These are phyloP conservation scores for Apomyelois bistriatella DNA, from an alignment of 2,888 invertebrate genomes.

Conservation along the genomic window DNA sequence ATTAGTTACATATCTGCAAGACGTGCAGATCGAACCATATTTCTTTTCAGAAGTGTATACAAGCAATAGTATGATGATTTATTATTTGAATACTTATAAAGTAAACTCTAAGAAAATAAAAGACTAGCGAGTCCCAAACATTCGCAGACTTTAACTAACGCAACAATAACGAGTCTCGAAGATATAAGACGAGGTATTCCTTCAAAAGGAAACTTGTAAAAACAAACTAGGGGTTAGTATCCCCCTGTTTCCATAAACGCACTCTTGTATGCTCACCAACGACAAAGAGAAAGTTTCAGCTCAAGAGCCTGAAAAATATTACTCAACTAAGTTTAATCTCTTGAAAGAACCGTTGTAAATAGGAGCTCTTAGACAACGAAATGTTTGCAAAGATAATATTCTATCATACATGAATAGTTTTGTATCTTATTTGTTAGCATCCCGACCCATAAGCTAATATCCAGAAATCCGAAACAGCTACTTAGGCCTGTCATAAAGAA, in stretches of 20 bases:
- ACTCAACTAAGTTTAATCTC: constrained; percentile 72
- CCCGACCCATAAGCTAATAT: background rate
- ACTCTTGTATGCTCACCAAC: constrained; percentile 26
- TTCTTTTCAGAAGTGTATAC: too few relatives aligned
- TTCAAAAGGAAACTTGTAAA: constrained; percentile 13
- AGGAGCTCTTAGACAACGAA: constrained; percentile 43
- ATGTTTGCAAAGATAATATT: constrained; percentile 27
- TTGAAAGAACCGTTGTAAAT: constrained; percentile 68
- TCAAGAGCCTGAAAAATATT: constrained; percentile 69
- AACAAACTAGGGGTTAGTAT: constrained; percentile 13
- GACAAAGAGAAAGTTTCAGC: constrained; percentile 62
- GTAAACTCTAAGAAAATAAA: background rate
- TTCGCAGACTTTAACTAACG: constrained; percentile 1
- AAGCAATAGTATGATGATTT: too few relatives aligned
- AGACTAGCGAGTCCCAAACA: background rate
- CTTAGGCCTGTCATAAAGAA: too few relatives aligned
- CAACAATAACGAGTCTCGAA: constrained; percentile 7
- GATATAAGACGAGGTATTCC: constrained; percentile 10
- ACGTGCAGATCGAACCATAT: too few relatives aligned
- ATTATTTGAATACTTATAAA: too few relatives aligned
- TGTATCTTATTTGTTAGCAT: background rate
- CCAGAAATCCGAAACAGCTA: too few relatives aligned
- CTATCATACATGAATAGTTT: background rate
- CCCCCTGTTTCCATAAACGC: constrained; percentile 21
- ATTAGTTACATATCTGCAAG: too few relatives aligned